A percentile compares a stretch with the other conserved stretches of the same genome.
Evolutionary conservation across 2,888 invertebrate genomes (phyloP).

Genomic region (Leptinotarsa rubiginosa): DNA sequence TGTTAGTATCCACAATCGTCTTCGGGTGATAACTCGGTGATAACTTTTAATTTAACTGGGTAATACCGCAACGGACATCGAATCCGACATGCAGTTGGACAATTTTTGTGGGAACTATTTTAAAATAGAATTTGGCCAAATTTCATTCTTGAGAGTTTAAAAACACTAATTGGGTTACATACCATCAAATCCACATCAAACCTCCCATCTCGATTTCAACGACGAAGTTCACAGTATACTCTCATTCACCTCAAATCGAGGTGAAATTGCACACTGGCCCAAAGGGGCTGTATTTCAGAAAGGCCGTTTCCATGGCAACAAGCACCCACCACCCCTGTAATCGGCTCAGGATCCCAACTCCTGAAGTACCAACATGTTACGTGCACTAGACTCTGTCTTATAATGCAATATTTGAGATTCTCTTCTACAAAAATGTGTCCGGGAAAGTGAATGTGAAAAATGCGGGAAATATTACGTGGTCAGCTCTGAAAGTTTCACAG

Average conservation of each 20-base stretch:
- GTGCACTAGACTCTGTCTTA: constrained; percentile 40
- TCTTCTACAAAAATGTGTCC: neutral
- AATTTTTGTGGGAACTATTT: too few species aligned
- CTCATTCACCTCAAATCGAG: constrained; percentile 12
- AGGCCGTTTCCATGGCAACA: constrained; percentile 49
- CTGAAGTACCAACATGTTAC: constrained; percentile 45
- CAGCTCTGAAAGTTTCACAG: too few species aligned
- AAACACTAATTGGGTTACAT: neutral
- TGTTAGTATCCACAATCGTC: too few species aligned
- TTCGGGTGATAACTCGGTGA: too few species aligned
- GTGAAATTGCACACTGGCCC: constrained; percentile 30
- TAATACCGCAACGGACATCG: too few species aligned
- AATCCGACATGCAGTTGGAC: too few species aligned
- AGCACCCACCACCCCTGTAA: constrained; percentile 60
- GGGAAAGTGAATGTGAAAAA: neutral
- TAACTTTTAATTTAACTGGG: too few species aligned
- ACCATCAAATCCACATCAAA: neutral
- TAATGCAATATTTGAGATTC: constrained; percentile 41
- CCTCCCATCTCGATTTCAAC: neutral
- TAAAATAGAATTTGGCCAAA: too few species aligned
- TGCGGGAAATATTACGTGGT: neutral
- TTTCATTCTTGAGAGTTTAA: too few species aligned
- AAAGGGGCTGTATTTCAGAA: constrained; percentile 32
- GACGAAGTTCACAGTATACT: neutral
- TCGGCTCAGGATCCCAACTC: constrained; percentile 53